Evolutionary conservation across 2,797 vertebrate genomes (phyloP), one percentile per base, ranked within the genome.

Genomic region (Cyprinodon diabolis): DNA sequence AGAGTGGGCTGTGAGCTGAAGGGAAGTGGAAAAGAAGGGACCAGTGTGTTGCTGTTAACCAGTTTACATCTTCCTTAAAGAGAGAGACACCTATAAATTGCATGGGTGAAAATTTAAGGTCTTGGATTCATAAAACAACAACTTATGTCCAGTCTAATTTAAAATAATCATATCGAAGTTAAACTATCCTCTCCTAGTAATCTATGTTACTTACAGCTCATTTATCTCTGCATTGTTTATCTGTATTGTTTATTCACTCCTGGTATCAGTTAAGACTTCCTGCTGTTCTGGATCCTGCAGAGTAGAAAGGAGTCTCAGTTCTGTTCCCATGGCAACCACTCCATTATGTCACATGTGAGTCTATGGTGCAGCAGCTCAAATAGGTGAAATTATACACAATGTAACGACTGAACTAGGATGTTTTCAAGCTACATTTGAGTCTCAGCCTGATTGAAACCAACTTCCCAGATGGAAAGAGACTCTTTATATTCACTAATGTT

Each of bases 31-130:
- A 13, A 14, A 49, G 48, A 57, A 80, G 86, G 73, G 75, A 66
- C 60, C 72, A 60, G 68, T 87, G 92, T 94, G 88, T 87, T 86
- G 87, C 86, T 71, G 84, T 94, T 95, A 93, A 89, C 94, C 83
- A 90, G 52, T 93, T 90, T 87, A 92, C 91, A 92, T 88, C 84
- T 91, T 87, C 80, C 71, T 84, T 75, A 85, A 83, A 90, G 84
- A 76, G 71, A 88, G 35, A 79, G 68, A 85, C 79, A 74, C 78
- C 81, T 43, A 35, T 52, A 80, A 74, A 19, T 74, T 72, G 85
- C 70, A 85, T 55, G 68, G 25, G 66, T 73, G 57, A 21, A 45
- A 43, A 37, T 48, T 66, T 9, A 30, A 30, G 37, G 17, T 60
- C 30, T 11, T 21, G 11, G 58, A 63, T 63, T 63, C 60, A 40